These are phyloP conservation scores for Porites lobata DNA, from an alignment of 92 coral and sea anemone genomes.

Conservation along the genomic window DNA sequence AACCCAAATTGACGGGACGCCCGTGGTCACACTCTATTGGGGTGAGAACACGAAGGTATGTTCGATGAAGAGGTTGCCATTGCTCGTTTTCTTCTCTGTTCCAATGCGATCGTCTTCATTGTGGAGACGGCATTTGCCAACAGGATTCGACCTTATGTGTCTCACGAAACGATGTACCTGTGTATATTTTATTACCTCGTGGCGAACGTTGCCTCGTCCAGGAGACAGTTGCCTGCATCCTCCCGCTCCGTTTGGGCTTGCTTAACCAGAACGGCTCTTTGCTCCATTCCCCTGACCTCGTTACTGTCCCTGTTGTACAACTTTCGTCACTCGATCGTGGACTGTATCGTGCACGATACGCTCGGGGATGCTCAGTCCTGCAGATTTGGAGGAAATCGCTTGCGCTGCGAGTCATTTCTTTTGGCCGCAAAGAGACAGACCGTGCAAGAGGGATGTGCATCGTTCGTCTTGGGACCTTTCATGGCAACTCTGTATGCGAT, in stretches of 20 bases:
- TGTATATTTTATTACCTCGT: no score
- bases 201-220: no score
- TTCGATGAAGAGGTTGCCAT: background rate
- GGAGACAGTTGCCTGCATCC: background rate
- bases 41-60: background rate
- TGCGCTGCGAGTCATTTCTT: no score
- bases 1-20: background rate
- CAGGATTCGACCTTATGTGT: no score
- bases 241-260: background rate
- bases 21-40: background rate
- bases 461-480: background rate
- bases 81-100: background rate
- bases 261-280: background rate
- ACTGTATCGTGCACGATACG: no score
- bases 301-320: background rate
- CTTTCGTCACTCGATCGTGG: background rate
- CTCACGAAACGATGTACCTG: no score
- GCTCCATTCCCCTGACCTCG: background rate
- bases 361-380: no score
- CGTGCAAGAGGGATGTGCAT: background rate
- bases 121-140: background rate
- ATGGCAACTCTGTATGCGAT: conserved; percentile 13
- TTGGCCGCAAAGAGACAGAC: no score
- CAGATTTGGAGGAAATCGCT: no score
- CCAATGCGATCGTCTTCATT: background rate